Evolutionary conservation across 2,888 invertebrate genomes (phyloP).

Genomic region (Portevinia maculata): DNA sequence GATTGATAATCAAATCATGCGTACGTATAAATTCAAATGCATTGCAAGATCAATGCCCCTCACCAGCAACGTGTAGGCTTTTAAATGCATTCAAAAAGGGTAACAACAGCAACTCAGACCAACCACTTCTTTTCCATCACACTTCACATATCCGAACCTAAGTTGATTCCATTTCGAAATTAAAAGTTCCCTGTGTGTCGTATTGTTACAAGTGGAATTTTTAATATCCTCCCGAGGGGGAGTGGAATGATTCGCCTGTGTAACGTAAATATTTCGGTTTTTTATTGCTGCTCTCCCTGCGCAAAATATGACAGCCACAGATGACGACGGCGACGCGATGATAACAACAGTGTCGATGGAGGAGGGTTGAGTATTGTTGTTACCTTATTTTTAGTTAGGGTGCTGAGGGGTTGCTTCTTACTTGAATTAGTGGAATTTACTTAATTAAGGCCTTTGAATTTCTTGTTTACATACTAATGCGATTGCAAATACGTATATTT

Average conservation of each 20-base stretch:
- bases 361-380: slow-evolving; percentile 46
- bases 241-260: slow-evolving; percentile 45
- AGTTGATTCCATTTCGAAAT: slow-evolving; percentile 73
- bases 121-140: slow-evolving; percentile 37
- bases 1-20: slow-evolving; percentile 70
- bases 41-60: slow-evolving; percentile 29
- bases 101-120: slow-evolving; percentile 33
- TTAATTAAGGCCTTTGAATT: slow-evolving; percentile 69
- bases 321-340: slow-evolving; percentile 46
- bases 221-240: slow-evolving; percentile 67
- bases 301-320: slow-evolving; percentile 71
- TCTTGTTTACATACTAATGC: slow-evolving; percentile 72
- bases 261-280: slow-evolving; percentile 59
- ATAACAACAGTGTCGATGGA: background rate
- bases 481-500: slow-evolving; percentile 64
- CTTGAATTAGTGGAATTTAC: slow-evolving; percentile 72
- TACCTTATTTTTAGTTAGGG: background rate
- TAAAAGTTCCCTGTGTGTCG: slow-evolving; percentile 63
- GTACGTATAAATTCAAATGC: slow-evolving; percentile 36
- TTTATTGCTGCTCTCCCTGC: slow-evolving; percentile 39
- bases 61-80: slow-evolving; percentile 47
- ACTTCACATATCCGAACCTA: slow-evolving; percentile 12
- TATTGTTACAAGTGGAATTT: slow-evolving; percentile 74
- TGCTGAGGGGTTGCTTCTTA: slow-evolving; percentile 31
- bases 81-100: slow-evolving; percentile 48